phyloP scores from a whole-genome alignment of 2,797 vertebrate genomes.

The Pelobates cultripes region DNA sequence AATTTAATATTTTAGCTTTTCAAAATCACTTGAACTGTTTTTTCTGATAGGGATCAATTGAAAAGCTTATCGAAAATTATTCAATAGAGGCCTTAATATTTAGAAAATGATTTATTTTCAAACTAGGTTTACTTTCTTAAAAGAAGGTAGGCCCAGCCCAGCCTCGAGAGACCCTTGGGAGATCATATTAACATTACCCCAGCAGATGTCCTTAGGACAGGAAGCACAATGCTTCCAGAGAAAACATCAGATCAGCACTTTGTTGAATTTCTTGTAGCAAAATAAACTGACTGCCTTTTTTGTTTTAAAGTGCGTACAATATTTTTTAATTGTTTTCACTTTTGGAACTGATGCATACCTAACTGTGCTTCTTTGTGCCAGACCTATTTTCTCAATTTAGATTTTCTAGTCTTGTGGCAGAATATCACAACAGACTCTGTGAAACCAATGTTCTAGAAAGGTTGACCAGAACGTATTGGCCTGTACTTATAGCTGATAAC shows the following conservation, averaged over 20 bases:
- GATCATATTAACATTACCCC: conserved; percentile 16
- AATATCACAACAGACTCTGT: too few relatives aligned
- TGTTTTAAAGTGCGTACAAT: conserved; percentile 30
- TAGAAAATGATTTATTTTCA: not conserved
- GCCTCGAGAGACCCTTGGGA: conserved; percentile 4
- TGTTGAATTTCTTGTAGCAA: conserved; percentile 40
- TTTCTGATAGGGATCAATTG: too few relatives aligned
- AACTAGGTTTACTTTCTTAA: conserved; percentile 7
- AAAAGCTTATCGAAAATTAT: too few relatives aligned
- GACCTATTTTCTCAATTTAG: too few relatives aligned
- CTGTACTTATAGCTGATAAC: too few relatives aligned
- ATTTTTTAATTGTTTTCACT: not conserved
- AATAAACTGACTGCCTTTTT: conserved; percentile 29
- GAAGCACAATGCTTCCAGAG: conserved; percentile 31
- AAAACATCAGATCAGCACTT: conserved; percentile 29
- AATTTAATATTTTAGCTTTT: not conserved
- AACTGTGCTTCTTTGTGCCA: too few relatives aligned
- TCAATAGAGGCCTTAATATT: too few relatives aligned
- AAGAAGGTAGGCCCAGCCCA: conserved; percentile 18
- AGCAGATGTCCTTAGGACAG: conserved; percentile 48
- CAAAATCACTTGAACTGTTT: too few relatives aligned
- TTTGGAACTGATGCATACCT: not conserved
- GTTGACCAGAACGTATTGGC: too few relatives aligned
- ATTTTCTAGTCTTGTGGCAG: too few relatives aligned
- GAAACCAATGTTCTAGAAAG: too few relatives aligned